Evolutionary conservation across 92 coral and sea anemone genomes (phyloP).

Genomic region (Blastomussa wellsi): DNA sequence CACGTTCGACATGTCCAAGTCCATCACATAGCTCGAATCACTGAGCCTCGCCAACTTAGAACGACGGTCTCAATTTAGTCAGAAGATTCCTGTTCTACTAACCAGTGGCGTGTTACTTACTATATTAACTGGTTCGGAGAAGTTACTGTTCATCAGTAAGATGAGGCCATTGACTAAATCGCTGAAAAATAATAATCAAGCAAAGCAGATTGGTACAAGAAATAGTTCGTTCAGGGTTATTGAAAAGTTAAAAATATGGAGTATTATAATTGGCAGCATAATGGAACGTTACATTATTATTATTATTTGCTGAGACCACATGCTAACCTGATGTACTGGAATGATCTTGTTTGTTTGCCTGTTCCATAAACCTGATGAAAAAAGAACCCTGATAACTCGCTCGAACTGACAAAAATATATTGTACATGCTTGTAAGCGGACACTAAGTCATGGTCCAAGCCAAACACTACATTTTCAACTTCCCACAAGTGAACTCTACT

Average conservation of each 20-base stretch:
- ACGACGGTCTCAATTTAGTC: too few species aligned
- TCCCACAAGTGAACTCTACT: too few species aligned
- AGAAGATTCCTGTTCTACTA: background rate
- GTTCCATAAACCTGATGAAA: conserved; percentile 82
- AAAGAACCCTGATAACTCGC: background rate
- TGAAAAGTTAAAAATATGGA: too few species aligned
- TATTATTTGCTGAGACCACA: background rate
- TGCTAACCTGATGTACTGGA: conserved; percentile 91
- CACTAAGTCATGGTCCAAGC: too few species aligned
- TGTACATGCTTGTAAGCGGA: too few species aligned
- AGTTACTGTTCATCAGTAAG: conserved; percentile 89
- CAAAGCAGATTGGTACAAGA: background rate
- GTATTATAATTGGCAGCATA: too few species aligned
- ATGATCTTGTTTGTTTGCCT: conserved; percentile 93
- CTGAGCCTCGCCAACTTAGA: too few species aligned
- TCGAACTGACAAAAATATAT: background rate
- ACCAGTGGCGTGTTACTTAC: conserved; percentile 54
- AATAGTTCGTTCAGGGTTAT: background rate
- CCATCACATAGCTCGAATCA: too few species aligned
- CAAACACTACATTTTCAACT: too few species aligned
- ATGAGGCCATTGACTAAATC: conserved; percentile 92
- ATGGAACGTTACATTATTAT: too few species aligned
- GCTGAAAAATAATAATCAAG: conserved; percentile 48
- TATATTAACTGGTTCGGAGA: conserved; percentile 88
- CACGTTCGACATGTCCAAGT: too few species aligned